Base-by-base conservation (phyloP, 2,113 vertebrate species). In the Oreochromis tanganicae region DNA sequence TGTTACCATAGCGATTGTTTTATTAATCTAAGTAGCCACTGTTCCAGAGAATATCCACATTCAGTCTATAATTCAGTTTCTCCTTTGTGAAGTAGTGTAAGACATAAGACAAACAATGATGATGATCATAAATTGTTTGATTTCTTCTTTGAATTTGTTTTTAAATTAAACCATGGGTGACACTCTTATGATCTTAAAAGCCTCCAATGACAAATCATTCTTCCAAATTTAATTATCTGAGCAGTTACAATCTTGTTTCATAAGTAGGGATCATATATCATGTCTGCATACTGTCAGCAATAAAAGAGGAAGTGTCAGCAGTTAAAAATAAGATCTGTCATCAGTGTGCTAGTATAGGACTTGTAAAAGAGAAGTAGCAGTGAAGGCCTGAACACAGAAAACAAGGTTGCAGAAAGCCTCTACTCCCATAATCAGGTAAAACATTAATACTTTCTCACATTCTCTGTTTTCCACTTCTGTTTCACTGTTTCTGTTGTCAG, bases 361-460 rank as follows among this genome's bases (percentile, higher is more conserved):
- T 54, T 54, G 2, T 36, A 63, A 68, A 68, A 41, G 63, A 68
- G 63, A 68, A 68, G 63, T 68, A 68, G 10, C 54, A 55, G 8
- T 11, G 9, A 24, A 24, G n/a, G 5, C 12, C 66, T 24, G 34
- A 71, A 9, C 66, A 4, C 19, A 66, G 36, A 66, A 66, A 66
- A 38, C 1, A 1, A 66, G 61, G 34, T 38, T 5, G 6, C 11
- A 66, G 32, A 38, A 66, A 66, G 5, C 27, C 19, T 63, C 32
- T 19, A 4, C 32, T 63, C 34, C 12, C 34, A 43, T 71, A 14
- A 41, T 9, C n/a, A 71, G 36, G 0, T 0, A n/a, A 71, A 71
- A 12, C 9, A 7, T 56, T 12, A 13, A 1, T 13, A 27, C 6
- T 4, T 27, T 56, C 4, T 6, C 55, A 27, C 21, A 27, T 11